Conservation (phyloP, 2,113 vertebrate species). For the Myrmecophaga tridactyla region DNA sequence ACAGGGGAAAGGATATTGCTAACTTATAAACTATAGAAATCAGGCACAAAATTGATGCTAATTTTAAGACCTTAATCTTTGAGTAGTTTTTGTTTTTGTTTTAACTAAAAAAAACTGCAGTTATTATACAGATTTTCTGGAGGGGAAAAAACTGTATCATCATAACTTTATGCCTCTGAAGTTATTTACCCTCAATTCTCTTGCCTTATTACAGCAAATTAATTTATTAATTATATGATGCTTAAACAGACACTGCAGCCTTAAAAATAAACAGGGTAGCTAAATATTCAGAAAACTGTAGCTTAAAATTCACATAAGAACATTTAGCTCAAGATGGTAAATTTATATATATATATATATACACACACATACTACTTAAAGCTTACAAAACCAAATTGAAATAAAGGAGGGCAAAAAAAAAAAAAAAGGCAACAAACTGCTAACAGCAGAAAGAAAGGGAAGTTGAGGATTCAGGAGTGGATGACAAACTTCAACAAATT, state of each 20-base stretch:
- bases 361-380: not conserved
- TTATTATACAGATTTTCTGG: not conserved
- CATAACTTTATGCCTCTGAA: conserved; percentile 12
- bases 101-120: conserved; percentile 9
- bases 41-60: not conserved
- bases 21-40: not conserved
- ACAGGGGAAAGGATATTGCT: not conserved
- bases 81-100: not conserved
- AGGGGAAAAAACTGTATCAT: not conserved
- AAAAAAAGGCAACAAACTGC: not conserved
- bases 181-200: conserved; percentile 39
- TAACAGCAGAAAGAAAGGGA: conserved; percentile 14
- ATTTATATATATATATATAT: not conserved
- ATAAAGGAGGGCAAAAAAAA: conserved; percentile 1
- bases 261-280: conserved; percentile 24
- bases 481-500: conserved; percentile 24
- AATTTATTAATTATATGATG: conserved; percentile 28
- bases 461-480: not conserved
- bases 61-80: conserved; percentile 37
- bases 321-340: conserved; percentile 25
- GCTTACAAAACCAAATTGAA: conserved; percentile 27
- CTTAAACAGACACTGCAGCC: conserved; percentile 15
- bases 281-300: conserved; percentile 35
- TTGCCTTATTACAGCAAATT: conserved; percentile 49
- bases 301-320: conserved; percentile 42